Evolutionary conservation across 2,797 vertebrate genomes (phyloP).

Genomic region (Gymnothorax javanicus): DNA sequence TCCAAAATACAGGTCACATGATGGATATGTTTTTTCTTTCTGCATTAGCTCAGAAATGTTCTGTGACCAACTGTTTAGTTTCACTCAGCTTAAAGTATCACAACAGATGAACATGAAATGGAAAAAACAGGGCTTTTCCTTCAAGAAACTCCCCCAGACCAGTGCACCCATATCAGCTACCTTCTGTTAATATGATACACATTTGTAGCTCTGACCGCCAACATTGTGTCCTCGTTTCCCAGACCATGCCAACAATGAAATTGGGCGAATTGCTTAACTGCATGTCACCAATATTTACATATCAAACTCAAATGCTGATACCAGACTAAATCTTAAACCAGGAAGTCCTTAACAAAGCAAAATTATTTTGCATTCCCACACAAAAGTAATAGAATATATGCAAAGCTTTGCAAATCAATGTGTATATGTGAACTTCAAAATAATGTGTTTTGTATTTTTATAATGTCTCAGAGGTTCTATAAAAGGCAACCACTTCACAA

Average conservation of each 20-base stretch:
- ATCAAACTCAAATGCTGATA: slow-evolving; percentile 4
- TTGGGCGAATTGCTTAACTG: background rate
- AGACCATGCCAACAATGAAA: background rate
- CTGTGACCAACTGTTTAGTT: background rate
- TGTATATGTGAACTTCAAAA: background rate
- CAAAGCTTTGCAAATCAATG: background rate
- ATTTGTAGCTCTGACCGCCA: background rate
- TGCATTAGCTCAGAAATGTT: background rate
- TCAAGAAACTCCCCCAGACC: background rate
- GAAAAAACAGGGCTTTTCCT: background rate
- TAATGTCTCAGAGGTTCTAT: background rate
- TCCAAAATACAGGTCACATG: background rate
- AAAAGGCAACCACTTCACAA: background rate
- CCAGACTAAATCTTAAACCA: background rate
- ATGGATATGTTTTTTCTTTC: background rate
- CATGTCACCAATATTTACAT: background rate
- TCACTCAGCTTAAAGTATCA: background rate
- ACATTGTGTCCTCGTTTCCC: background rate
- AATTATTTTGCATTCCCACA: background rate
- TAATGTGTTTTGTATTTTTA: background rate
- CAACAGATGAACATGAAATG: background rate
- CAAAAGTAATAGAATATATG: background rate
- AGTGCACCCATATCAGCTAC: background rate
- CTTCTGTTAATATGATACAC: background rate
- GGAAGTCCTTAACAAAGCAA: background rate